Evolutionary conservation across 2,113 vertebrate genomes (phyloP).

Genomic region (Nothobranchius kuhntae): DNA sequence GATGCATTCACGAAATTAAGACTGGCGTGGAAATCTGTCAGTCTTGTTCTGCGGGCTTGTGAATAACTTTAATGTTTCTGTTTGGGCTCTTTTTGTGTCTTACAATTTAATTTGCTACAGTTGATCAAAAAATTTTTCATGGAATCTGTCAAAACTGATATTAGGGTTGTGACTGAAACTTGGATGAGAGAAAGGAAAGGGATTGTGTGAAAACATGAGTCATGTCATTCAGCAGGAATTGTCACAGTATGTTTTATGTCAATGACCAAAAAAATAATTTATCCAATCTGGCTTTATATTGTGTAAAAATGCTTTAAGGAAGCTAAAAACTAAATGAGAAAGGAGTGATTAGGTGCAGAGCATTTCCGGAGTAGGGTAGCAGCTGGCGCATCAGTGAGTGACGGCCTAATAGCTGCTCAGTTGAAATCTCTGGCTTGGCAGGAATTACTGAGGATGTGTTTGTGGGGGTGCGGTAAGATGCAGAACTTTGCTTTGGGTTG

Average conservation of each 20-base stretch:
- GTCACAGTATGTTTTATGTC: conserved; percentile 33
- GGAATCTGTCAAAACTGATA: conserved; percentile 54
- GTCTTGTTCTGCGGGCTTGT: conserved; percentile 27
- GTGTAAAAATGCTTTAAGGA: conserved; percentile 23
- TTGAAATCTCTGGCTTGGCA: conserved; percentile 72
- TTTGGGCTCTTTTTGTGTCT: conserved; percentile 57
- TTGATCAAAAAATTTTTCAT: conserved; percentile 59
- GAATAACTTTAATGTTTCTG: conserved; percentile 56
- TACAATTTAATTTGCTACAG: conserved; percentile 59
- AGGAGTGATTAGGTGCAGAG: conserved; percentile 32
- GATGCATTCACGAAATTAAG: conserved; percentile 39
- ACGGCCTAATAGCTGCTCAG: conserved; percentile 67
- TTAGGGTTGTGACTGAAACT: conserved; percentile 62
- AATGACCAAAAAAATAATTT: conserved; percentile 28
- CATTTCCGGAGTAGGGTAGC: conserved; percentile 43
- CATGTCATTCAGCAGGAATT: conserved; percentile 45
- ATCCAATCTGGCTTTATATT: conserved; percentile 32
- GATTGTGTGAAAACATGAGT: conserved; percentile 53
- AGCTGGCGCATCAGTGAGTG: conserved; percentile 61
- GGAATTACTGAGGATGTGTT: conserved; percentile 72
- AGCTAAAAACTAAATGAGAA: conserved; percentile 12
- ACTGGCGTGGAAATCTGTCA: conserved; percentile 52
- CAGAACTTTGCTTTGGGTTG: conserved; percentile 68
- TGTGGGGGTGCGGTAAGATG: conserved; percentile 25
- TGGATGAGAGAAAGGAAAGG: conserved; percentile 51